These are phyloP conservation scores for Megaustenia siamemsis DNA, from an alignment of 2,888 invertebrate genomes.

Conservation along the genomic window DNA sequence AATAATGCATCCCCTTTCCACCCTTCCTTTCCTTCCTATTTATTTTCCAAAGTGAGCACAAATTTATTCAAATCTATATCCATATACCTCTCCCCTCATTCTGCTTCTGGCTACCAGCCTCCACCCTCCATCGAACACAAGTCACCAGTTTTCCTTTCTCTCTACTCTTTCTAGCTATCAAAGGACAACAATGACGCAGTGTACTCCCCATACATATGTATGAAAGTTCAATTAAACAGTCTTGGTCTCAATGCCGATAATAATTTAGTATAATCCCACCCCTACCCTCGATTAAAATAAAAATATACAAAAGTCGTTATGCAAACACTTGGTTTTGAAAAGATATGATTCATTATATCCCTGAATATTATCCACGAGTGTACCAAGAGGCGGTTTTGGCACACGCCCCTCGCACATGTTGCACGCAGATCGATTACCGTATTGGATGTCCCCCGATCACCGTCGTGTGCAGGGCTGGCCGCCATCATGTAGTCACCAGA, in stretches of 20 bases:
- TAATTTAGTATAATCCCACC: neutral
- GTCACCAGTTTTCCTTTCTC: too few relatives aligned
- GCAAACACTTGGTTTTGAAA: neutral
- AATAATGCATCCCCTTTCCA: too few relatives aligned
- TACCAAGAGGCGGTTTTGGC: neutral
- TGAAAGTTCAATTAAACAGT: neutral
- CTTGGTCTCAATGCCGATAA: neutral
- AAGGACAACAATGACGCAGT: too few relatives aligned
- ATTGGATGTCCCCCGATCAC: constrained; percentile 21
- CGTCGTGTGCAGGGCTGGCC: neutral
- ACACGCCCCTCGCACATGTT: constrained; percentile 44
- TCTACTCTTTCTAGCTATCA: too few relatives aligned
- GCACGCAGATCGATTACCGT: constrained; percentile 27
- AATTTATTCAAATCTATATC: neutral
- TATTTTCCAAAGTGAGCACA: too few relatives aligned
- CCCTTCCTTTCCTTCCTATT: too few relatives aligned
- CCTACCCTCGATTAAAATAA: neutral
- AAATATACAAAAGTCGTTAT: neutral
- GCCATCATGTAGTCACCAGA: constrained; percentile 23
- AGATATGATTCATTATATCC: constrained; percentile 4
- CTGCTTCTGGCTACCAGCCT: too few relatives aligned
- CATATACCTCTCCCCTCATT: neutral
- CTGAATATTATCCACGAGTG: neutral
- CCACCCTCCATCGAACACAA: too few relatives aligned
- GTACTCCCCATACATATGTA: neutral